These are phyloP conservation scores for honey bee (Apis mellifera) DNA, from an alignment of 1,140 invertebrate species.

Conservation along the genomic window DNA sequence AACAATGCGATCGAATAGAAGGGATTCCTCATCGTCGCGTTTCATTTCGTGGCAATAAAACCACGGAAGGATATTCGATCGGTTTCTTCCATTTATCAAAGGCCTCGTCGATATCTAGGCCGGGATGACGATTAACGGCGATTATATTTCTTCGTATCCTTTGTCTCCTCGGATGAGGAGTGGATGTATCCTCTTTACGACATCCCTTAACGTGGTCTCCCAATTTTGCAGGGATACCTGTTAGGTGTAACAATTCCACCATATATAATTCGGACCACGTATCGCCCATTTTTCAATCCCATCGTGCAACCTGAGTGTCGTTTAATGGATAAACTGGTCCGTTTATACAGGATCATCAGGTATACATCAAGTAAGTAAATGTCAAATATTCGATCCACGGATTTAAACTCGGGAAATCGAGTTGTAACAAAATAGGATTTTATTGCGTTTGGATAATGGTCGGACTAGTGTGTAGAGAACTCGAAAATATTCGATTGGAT, in stretches of 20 bases:
- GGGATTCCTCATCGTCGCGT: background rate
- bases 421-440: too few species aligned
- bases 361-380: too few species aligned
- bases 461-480: too few species aligned
- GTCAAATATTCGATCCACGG: too few species aligned
- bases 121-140: slow-evolving; percentile 15
- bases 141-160: slow-evolving; percentile 20
- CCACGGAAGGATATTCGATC: slow-evolving; percentile 13
- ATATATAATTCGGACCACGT: slow-evolving; percentile 17
- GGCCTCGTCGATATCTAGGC: slow-evolving; percentile 4
- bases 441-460: too few species aligned
- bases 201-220: background rate
- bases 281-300: slow-evolving; percentile 29
- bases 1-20: slow-evolving; percentile 24
- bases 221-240: slow-evolving; percentile 6
- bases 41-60: slow-evolving; percentile 23
- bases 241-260: background rate
- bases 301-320: background rate
- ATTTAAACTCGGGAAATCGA: too few species aligned
- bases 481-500: too few species aligned
- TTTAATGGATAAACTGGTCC: slow-evolving; percentile 1
- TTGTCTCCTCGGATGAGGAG: too few species aligned
- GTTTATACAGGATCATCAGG: slow-evolving; percentile 19
- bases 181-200: background rate
- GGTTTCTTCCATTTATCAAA: background rate